Evolutionary conservation across 1,140 invertebrate species (phyloP).

Genomic region (Macrobrachium nipponense): DNA sequence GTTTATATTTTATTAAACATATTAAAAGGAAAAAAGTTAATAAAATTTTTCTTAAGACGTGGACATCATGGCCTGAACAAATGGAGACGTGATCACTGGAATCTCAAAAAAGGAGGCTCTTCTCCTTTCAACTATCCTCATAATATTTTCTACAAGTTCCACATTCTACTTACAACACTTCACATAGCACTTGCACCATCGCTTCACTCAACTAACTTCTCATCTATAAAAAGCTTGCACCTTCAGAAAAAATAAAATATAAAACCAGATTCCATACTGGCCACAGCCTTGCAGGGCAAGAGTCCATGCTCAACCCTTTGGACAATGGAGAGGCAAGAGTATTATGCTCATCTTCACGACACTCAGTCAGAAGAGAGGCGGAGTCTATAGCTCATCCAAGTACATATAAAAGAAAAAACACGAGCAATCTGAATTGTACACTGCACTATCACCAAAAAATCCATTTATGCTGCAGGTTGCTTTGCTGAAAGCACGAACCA

Average conservation of each 20-base stretch:
- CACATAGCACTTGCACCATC: neutral
- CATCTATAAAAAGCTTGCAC: constrained; percentile 8
- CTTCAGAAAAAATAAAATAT: constrained; percentile 3
- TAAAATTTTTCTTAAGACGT: no score
- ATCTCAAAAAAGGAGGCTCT: no score
- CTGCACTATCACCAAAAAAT: neutral
- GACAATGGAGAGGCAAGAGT: constrained; percentile 52
- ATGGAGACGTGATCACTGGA: no score
- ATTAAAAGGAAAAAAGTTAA: no score
- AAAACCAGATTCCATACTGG: constrained; percentile 31
- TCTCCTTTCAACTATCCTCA: no score
- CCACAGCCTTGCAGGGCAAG: constrained; percentile 31
- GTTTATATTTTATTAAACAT: no score
- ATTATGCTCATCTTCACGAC: constrained; percentile 50
- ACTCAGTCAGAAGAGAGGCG: constrained; percentile 38
- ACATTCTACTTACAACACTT: no score
- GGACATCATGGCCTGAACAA: no score
- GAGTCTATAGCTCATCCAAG: constrained; percentile 59
- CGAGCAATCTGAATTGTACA: neutral
- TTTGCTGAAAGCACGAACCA: no score
- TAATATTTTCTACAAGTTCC: no score
- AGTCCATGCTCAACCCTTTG: constrained; percentile 50
- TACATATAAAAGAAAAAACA: neutral
- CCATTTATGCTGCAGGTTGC: no score
- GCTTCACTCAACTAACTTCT: neutral